Percentiles rank a stretch among this genome's conserved stretches.
Conservation (phyloP, 1,140 invertebrate genomes). For the Cotesia typhae region DNA sequence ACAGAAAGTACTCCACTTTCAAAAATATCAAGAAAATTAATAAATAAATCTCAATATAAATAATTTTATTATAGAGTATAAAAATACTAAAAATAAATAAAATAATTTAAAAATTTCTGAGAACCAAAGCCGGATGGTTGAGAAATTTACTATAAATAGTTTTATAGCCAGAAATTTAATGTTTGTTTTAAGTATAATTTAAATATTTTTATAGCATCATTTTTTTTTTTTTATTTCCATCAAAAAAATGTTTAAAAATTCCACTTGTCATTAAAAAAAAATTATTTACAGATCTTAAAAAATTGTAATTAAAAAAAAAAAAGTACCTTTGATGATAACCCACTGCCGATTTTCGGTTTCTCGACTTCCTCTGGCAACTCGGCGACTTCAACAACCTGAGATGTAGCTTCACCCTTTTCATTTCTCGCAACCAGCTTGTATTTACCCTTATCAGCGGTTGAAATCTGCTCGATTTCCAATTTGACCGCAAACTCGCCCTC, state of each 20-base stretch:
- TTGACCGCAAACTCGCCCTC: constrained; percentile 89
- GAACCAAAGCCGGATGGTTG: too few species aligned
- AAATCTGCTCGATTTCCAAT: constrained; percentile 84
- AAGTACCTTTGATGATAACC: constrained; percentile 78
- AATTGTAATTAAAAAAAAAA: not conserved
- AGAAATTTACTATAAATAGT: too few species aligned
- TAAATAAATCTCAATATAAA: not conserved
- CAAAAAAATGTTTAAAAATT: too few species aligned
- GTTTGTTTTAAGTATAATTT: not conserved
- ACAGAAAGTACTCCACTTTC: too few species aligned
- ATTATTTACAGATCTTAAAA: not conserved
- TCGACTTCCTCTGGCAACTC: constrained; percentile 78
- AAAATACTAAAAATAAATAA: too few species aligned
- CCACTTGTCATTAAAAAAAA: not conserved
- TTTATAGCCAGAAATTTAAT: too few species aligned
- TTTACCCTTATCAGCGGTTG: constrained; percentile 82
- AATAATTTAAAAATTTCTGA: too few species aligned
- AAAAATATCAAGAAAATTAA: too few species aligned
- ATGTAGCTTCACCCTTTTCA: constrained; percentile 91
- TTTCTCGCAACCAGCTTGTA: constrained; percentile 93
- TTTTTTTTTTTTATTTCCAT: not conserved
- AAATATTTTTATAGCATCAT: constrained; percentile 9
- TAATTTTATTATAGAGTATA: too few species aligned
- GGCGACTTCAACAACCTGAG: constrained; percentile 86
- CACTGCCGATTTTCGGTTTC: constrained; percentile 75